Evolutionary conservation across 2,113 vertebrate genomes (phyloP).

Genomic region (Mesitornis unicolor): DNA sequence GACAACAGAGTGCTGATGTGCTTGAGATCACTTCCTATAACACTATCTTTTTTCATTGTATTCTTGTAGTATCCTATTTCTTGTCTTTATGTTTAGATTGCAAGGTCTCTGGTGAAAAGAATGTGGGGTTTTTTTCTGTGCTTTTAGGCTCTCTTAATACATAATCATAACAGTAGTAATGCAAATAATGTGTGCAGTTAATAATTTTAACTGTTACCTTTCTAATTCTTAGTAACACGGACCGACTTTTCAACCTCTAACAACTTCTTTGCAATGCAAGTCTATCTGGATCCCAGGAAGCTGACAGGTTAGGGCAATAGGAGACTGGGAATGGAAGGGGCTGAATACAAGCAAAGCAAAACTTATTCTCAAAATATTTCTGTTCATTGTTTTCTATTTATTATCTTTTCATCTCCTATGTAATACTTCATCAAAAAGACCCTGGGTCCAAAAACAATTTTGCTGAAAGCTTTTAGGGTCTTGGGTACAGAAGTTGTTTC

Average conservation of each 20-base stretch:
- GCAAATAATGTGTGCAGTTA: neutral
- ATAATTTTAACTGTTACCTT: neutral
- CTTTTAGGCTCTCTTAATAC: neutral
- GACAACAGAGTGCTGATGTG: neutral
- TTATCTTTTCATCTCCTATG: neutral
- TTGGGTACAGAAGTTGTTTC: neutral
- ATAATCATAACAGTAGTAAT: neutral
- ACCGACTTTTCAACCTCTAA: neutral
- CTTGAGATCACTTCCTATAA: neutral
- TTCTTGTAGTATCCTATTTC: neutral
- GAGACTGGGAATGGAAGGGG: neutral
- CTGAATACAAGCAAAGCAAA: neutral
- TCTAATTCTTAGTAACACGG: neutral
- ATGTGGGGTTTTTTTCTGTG: neutral
- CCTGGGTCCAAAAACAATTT: neutral
- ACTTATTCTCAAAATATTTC: neutral
- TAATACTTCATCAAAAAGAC: neutral
- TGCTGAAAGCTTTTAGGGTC: neutral
- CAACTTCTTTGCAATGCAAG: neutral
- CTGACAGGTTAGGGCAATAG: neutral
- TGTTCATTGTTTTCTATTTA: neutral
- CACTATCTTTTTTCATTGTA: neutral
- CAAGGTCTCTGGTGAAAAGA: neutral
- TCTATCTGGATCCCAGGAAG: neutral
- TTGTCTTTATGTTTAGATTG: neutral